Conservation (phyloP, 92 coral and sea anemone genomes). For the Epizoanthus stellaris region DNA sequence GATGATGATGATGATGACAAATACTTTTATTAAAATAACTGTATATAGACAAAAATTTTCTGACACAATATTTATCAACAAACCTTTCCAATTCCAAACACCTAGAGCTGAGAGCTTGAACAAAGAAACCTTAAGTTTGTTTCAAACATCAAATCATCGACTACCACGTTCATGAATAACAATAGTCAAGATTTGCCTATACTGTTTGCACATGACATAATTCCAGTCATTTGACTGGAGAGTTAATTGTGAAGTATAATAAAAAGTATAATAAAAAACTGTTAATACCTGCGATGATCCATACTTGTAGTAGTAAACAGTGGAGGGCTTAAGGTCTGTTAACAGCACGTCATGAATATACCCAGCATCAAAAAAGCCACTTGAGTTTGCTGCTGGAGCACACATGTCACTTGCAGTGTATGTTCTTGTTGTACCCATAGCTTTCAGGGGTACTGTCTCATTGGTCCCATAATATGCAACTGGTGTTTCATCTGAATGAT, state of each 20-base stretch:
- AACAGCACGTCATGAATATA: conserved; percentile 73
- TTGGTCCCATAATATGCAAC: conserved; percentile 48
- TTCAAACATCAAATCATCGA: no score
- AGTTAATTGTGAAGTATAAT: neutral
- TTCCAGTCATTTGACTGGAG: no score
- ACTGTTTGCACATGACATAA: neutral
- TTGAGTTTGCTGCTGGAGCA: conserved; percentile 51
- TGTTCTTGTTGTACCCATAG: conserved; percentile 58
- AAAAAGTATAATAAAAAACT: neutral
- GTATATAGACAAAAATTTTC: no score
- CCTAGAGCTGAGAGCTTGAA: no score
- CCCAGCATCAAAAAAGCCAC: conserved; percentile 69
- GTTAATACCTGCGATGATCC: conserved; percentile 61
- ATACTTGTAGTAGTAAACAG: conserved; percentile 62
- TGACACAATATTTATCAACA: no score
- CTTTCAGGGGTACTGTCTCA: conserved; percentile 22
- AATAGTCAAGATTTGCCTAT: neutral
- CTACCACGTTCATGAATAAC: no score
- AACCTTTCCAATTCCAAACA: no score
- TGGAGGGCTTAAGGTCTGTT: conserved; percentile 56
- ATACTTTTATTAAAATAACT: no score
- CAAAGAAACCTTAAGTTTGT: no score
- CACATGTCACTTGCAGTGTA: conserved; percentile 67
- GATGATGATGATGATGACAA: no score
- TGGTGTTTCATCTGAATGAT: conserved; percentile 47